Conservation (phyloP, 2,113 vertebrate species). For the Dolichallabes microphthalmus region DNA sequence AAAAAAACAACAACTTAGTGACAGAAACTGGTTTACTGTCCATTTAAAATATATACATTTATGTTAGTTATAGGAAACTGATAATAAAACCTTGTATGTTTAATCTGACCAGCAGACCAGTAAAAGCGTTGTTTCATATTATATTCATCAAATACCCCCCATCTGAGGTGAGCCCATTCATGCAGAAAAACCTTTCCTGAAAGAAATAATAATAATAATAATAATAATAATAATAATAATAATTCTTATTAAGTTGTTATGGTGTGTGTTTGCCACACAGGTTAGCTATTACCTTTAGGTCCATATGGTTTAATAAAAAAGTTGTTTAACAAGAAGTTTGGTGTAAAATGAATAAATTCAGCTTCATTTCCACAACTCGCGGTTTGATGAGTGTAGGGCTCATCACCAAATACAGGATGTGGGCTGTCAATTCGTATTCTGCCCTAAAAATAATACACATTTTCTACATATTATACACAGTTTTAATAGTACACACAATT, state of each 20-base stretch:
- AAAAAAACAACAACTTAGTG: neutral
- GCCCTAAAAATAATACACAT: neutral
- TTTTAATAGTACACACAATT: no score
- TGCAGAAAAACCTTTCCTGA: slow-evolving; percentile 67
- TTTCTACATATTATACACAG: neutral
- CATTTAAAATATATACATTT: neutral
- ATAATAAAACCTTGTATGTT: slow-evolving; percentile 64
- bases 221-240: no score
- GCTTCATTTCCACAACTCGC: neutral
- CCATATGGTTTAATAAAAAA: neutral
- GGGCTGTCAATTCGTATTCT: neutral
- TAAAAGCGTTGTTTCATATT: slow-evolving; percentile 65
- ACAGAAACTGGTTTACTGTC: neutral
- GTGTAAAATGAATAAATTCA: neutral
- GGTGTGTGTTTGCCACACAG: no score
- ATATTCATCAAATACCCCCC: slow-evolving; percentile 73
- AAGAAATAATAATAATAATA: slow-evolving; percentile 18
- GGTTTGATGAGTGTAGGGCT: neutral
- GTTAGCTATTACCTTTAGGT: neutral
- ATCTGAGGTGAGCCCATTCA: slow-evolving; percentile 71
- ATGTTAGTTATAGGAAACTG: neutral
- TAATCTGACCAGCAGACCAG: slow-evolving; percentile 46
- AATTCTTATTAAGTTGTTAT: no score
- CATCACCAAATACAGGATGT: neutral
- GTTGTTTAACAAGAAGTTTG: neutral